Percentiles rank a stretch among this genome's conserved stretches.
These are phyloP conservation scores for Hydrolagus colliei DNA, from an alignment of 2,797 vertebrate genomes.

Conservation along the genomic window DNA sequence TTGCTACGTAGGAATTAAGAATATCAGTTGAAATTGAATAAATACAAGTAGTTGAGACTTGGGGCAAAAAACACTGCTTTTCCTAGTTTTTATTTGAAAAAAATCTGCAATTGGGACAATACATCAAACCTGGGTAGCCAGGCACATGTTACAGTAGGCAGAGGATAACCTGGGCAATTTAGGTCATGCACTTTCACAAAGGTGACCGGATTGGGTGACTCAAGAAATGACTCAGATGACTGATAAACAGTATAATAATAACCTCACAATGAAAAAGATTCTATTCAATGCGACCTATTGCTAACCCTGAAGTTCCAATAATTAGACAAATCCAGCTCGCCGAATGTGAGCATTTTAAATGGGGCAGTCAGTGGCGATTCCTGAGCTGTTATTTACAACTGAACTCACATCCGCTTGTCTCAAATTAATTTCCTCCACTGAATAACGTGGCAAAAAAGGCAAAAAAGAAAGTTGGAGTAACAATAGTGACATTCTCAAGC, in stretches of 20 bases:
- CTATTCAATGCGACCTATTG: neutral
- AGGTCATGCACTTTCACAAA: too few relatives aligned
- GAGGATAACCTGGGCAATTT: too few relatives aligned
- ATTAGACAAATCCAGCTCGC: neutral
- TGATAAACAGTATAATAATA: too few relatives aligned
- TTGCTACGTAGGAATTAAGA: constrained; percentile 29
- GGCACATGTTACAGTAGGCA: too few relatives aligned
- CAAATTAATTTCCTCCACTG: neutral
- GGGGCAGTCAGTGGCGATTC: neutral
- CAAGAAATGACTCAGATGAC: too few relatives aligned
- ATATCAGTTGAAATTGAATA: constrained; percentile 30
- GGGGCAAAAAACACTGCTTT: constrained; percentile 5
- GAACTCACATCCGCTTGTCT: neutral
- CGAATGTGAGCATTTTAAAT: neutral
- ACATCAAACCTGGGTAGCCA: too few relatives aligned
- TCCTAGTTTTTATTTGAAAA: neutral
- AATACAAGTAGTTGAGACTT: constrained; percentile 31
- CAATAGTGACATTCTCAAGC: constrained; percentile 14
- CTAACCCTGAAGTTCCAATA: neutral
- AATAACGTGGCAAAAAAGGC: neutral
- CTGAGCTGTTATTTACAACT: neutral
- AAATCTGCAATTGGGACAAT: too few relatives aligned
- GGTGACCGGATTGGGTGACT: too few relatives aligned
- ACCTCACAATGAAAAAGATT: neutral
- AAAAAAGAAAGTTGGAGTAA: constrained; percentile 13